Base-by-base conservation (phyloP, 1,140 invertebrate genomes). In the Eueides isabella region DNA sequence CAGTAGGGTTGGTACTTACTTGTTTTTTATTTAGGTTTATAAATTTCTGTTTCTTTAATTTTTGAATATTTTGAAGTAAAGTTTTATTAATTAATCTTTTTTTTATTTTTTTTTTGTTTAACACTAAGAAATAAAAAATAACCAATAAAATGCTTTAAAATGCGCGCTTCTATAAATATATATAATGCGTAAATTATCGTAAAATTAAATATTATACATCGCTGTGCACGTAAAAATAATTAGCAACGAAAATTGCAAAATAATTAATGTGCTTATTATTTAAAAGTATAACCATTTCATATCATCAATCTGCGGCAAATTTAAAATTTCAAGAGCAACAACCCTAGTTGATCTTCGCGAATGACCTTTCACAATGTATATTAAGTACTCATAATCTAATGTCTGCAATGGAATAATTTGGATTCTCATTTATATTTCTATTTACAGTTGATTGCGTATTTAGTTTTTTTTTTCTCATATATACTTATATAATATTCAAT, bases 331-430 rank as follows among this genome's bases (percentile, higher is more conserved):
- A 23, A 55, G 5, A 55, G 48, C 0, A 26, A 26, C 11, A 55
- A 26, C 48, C 48, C 48, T 55, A 55, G n/a, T 55, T 55, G 48
- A 55, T 55, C 19, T 55, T 55, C 19, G 19, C 19, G 26, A 55
- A 55, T 23, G 48, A 55, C 48, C 48, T 55, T 55, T 55, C 48
- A 55, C 48, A 55, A 55, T 55, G 48, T 55, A 55, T 55, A 55
- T 55, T 55, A 55, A 55, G 19, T 55, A 55, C 48, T 55, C 26
- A 55, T 55, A 55, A 16, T 55, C 48, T 55, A 55, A 55, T 26
- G 48, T 55, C 48, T 55, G 48, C 48, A 55, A 55, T 55, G 48
- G 11, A 55, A 55, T 55, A 55, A 55, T 55, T 55, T 55, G 7
- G 48, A 23, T 55, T 55, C 48, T 55, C 23, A 55, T 55, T 55